phyloP scores from a whole-genome alignment of 2,797 vertebrate genomes.

The Sciurus vulgaris region DNA sequence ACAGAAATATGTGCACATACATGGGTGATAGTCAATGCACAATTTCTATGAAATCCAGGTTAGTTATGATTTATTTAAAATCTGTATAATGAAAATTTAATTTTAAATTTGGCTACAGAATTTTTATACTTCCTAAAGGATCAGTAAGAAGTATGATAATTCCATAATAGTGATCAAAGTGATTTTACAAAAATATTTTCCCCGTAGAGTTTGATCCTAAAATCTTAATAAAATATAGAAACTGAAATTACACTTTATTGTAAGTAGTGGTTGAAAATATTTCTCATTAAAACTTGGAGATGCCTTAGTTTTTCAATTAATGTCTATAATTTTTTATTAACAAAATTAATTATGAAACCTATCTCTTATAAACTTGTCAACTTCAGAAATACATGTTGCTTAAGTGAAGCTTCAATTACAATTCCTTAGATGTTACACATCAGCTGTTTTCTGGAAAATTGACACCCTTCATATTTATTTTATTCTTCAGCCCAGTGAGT shows the following conservation, averaged over 20 bases:
- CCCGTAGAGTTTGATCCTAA: background rate
- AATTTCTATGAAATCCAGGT: background rate
- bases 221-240: background rate
- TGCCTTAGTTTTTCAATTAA: background rate
- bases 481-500: background rate
- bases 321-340: background rate
- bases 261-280: background rate
- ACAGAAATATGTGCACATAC: background rate
- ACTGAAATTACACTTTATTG: background rate
- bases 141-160: background rate
- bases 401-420: background rate
- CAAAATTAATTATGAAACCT: background rate
- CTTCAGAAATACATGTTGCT: background rate
- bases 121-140: background rate
- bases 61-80: background rate
- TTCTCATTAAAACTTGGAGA: background rate
- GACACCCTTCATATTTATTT: background rate
- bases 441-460: background rate
- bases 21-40: background rate
- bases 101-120: background rate
- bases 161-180: background rate
- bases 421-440: background rate
- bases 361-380: background rate
- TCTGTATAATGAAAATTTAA: constrained; percentile 10
- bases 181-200: background rate